These are phyloP conservation scores for Fragum fragum DNA, from an alignment of 2,888 invertebrate species.

Conservation along the genomic window DNA sequence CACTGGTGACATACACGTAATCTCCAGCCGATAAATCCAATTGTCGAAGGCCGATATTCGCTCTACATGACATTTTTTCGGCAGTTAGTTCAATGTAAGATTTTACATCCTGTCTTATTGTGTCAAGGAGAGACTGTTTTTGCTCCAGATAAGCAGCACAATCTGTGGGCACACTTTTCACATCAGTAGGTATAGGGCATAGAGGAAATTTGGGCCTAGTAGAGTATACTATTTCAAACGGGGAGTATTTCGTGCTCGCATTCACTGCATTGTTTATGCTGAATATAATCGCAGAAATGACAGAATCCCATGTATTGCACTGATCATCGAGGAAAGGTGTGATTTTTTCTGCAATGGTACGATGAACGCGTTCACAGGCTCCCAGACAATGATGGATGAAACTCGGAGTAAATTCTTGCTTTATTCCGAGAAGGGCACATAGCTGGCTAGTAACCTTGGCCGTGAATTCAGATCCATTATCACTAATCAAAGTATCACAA, in stretches of 20 bases:
- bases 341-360: conserved; percentile 44
- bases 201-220: conserved; percentile 56
- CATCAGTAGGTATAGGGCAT: neutral
- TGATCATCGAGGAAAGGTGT: conserved; percentile 50
- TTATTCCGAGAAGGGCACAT: conserved; percentile 48
- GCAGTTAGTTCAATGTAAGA: conserved; percentile 27
- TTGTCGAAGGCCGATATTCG: conserved; percentile 28
- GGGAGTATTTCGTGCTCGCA: conserved; percentile 49
- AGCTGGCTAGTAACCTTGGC: conserved; percentile 40
- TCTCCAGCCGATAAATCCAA: conserved; percentile 45
- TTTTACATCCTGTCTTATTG: conserved; percentile 22
- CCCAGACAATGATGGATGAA: conserved; percentile 46
- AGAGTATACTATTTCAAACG: conserved; percentile 57
- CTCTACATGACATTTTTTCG: conserved; percentile 24
- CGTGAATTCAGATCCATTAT: conserved; percentile 53
- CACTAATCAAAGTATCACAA: conserved; percentile 46
- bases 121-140: neutral
- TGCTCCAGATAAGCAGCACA: conserved; percentile 1
- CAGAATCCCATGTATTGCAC: conserved; percentile 38
- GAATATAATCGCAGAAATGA: conserved; percentile 39
- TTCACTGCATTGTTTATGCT: conserved; percentile 59
- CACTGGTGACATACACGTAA: conserved; percentile 59
- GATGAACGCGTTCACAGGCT: conserved; percentile 43
- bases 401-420: conserved; percentile 53
- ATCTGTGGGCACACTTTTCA: conserved; percentile 15